Evolutionary conservation across 2,888 invertebrate species (phyloP).

Genomic region (Sepioteuthis lessoniana): DNA sequence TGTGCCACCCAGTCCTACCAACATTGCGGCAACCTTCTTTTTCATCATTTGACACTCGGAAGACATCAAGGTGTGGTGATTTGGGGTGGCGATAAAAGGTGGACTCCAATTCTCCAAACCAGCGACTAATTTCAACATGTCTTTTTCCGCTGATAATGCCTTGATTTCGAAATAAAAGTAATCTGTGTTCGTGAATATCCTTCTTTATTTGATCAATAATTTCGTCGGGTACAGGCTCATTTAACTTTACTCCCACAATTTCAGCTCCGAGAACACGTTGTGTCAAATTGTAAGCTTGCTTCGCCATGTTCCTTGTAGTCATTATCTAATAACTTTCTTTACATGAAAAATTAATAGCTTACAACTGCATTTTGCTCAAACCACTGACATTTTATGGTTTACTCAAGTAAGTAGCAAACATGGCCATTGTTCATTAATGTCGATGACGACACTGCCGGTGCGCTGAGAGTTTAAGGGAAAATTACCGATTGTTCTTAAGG

Average conservation of each 20-base stretch:
- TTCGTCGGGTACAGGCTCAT: conserved; percentile 57
- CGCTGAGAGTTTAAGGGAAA: background rate
- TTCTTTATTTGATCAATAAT: conserved; percentile 62
- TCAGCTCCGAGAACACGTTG: conserved; percentile 60
- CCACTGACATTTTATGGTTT: background rate
- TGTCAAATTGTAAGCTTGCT: background rate
- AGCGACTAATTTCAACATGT: conserved; percentile 68
- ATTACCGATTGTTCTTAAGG: background rate
- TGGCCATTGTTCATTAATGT: background rate
- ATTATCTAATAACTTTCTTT: background rate
- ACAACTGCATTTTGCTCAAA: background rate
- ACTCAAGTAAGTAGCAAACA: background rate
- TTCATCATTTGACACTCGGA: conserved; percentile 69
- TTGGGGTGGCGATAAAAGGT: conserved; percentile 71
- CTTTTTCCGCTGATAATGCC: conserved; percentile 63
- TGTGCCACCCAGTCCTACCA: conserved; percentile 72
- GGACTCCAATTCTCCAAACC: conserved; percentile 71
- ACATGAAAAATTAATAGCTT: background rate
- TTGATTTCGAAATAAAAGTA: conserved; percentile 70
- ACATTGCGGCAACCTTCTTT: conserved; percentile 70
- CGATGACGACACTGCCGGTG: background rate
- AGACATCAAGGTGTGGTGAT: conserved; percentile 71
- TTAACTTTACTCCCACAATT: conserved; percentile 64
- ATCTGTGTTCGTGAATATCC: conserved; percentile 64
- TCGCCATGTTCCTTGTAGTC: conserved; percentile 45